Base-by-base conservation (phyloP, 2,113 vertebrate species). In the Hemiprocne comata region DNA sequence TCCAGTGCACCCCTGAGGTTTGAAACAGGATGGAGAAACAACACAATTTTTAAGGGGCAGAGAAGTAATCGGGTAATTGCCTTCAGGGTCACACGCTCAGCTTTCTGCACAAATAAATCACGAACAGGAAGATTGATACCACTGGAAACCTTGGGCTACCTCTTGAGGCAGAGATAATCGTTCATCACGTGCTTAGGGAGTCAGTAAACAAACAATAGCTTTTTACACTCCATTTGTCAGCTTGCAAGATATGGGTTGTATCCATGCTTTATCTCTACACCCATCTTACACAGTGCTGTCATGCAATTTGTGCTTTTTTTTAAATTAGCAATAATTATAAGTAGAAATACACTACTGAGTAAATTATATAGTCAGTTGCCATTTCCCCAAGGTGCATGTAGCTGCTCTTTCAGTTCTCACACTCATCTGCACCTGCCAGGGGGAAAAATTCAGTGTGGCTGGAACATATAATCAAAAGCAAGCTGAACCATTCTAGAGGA, bases 251-350 rank as follows among this genome's bases (percentile, higher is more conserved):
- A 67, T 0, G 2, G 24, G 53, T 31, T 64, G 60, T 50, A 54
- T 65, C 83, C 83, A 11, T 29, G 40, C 64, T 80, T 89, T 85
- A 34, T 91, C 60, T 91, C 71, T 53, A 36, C 16, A n/a, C 51
- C 44, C 61, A 34, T 81, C 66, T 93, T 85, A 60, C 40, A 54
- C 44, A n/a, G 66, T 58, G 38, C 60, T 91, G 74, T 81, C 84
- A 54, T 75, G 60, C 77, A 92, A 85, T 71, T 89, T 28, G 2
- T 1, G 7, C 24, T 84, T 74, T 79, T 94, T 50, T 55, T 54
- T 48, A 9, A 66, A 93, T 95, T 91, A 91, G 55, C 66, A 81
- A 50, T 84, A 95, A 92, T 92, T 93, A 31, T 33, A 92, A 95
- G 72, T 65, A 81, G 67, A 81, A 86, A 88, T 48, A 86, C 42